Conservation (phyloP, 2,113 vertebrate genomes). For the Notarius quadriscutis region DNA sequence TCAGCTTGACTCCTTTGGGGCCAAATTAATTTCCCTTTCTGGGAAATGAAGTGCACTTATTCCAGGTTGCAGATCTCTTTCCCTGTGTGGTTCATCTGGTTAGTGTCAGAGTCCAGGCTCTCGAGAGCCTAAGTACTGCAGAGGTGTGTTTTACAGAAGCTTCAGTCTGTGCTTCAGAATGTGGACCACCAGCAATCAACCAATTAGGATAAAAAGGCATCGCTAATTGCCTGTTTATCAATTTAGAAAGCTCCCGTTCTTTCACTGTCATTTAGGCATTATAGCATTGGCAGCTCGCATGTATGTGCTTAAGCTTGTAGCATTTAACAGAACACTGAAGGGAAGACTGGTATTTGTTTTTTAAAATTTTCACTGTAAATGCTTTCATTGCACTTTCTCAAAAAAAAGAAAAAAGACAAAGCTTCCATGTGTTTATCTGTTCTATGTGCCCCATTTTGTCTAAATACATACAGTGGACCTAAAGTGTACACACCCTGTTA, state of each 20-base stretch:
- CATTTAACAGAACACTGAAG: background rate
- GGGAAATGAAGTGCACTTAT: slow-evolving; percentile 15
- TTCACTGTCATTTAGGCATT: background rate
- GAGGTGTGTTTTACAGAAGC: background rate
- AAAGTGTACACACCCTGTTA: no score
- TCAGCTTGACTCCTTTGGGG: background rate
- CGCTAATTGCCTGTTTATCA: background rate
- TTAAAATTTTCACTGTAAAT: background rate
- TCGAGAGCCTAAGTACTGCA: background rate
- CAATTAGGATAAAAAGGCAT: background rate
- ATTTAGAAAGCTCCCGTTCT: background rate
- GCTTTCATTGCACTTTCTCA: background rate
- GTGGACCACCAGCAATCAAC: background rate
- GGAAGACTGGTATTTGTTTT: background rate
- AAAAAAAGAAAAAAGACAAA: background rate
- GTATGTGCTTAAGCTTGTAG: background rate
- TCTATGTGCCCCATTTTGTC: background rate
- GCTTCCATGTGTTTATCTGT: background rate
- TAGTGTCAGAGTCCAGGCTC: slow-evolving; percentile 1
- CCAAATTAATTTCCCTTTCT: slow-evolving; percentile 12
- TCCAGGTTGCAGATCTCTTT: slow-evolving; percentile 1
- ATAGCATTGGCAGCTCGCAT: background rate
- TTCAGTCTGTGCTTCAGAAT: background rate
- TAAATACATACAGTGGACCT: background rate
- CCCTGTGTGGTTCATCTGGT: slow-evolving; percentile 1